Conservation (phyloP, 2,113 vertebrate genomes). For the Leptobrachium ailaonicum region DNA sequence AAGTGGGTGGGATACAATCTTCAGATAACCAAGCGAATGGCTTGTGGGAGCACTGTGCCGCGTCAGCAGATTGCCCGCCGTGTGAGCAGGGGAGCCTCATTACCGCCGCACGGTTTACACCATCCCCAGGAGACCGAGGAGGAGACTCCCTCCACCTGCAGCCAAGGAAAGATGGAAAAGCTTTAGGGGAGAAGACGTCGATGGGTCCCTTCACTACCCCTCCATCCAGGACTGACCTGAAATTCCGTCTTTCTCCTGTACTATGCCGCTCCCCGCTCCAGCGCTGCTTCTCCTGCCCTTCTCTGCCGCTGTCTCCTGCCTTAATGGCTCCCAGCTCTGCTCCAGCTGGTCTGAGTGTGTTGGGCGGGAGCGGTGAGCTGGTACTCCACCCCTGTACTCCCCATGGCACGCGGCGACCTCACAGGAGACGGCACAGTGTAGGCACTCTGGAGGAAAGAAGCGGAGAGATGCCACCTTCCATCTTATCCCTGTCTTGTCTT, state of each 20-base stretch:
- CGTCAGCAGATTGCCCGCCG: neutral
- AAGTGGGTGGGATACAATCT: neutral
- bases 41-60: neutral
- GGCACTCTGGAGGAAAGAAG: conserved; percentile 74
- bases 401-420: neutral
- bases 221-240: conserved; percentile 39
- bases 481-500: conserved; percentile 71
- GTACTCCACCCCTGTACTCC: neutral
- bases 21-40: neutral
- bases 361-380: neutral
- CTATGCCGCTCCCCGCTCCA: conserved; percentile 50
- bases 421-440: conserved; percentile 79
- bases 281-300: conserved; percentile 52
- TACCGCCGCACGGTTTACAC: neutral
- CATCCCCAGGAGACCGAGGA: neutral
- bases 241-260: conserved; percentile 68
- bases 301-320: conserved; percentile 37
- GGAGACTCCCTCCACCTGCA: neutral
- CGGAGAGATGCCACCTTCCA: conserved; percentile 60
- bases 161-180: neutral
- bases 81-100: neutral
- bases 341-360: neutral
- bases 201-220: neutral
- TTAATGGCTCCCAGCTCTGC: neutral
- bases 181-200: neutral